Conservation (phyloP, 2,113 vertebrate species). For the Piaya cayana region DNA sequence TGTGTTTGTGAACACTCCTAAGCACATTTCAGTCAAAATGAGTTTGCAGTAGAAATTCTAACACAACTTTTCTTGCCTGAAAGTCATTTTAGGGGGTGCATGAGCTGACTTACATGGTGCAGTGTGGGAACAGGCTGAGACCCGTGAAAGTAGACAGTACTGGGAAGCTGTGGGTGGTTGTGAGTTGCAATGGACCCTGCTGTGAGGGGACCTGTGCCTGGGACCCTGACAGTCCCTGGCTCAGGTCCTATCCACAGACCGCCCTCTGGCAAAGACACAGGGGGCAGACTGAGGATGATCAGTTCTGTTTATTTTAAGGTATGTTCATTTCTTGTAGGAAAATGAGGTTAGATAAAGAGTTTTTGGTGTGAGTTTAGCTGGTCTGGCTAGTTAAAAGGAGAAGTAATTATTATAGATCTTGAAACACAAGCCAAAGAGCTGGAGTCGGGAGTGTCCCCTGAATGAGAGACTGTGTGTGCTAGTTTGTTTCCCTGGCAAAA, state of each 20-base stretch:
- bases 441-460: background rate
- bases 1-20: rapidly evolving
- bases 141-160: rapidly evolving
- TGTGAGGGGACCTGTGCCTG: background rate
- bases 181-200: rapidly evolving
- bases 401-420: background rate
- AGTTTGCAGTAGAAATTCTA: background rate
- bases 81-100: background rate
- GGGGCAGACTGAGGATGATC: background rate
- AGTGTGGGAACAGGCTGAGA: background rate
- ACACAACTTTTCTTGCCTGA: background rate
- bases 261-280: background rate
- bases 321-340: background rate
- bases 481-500: conserved; percentile 15
- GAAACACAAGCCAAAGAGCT: background rate
- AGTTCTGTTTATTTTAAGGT: rapidly evolving
- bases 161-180: background rate
- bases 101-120: rapidly evolving
- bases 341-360: background rate
- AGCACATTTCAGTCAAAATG: background rate
- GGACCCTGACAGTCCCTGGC: background rate
- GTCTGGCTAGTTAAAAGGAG: background rate
- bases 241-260: background rate
- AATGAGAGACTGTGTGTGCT: background rate
- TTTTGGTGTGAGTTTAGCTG: background rate